Conservation (phyloP, 2,888 invertebrate genomes). For the Acanthacorydalis orientalis region DNA sequence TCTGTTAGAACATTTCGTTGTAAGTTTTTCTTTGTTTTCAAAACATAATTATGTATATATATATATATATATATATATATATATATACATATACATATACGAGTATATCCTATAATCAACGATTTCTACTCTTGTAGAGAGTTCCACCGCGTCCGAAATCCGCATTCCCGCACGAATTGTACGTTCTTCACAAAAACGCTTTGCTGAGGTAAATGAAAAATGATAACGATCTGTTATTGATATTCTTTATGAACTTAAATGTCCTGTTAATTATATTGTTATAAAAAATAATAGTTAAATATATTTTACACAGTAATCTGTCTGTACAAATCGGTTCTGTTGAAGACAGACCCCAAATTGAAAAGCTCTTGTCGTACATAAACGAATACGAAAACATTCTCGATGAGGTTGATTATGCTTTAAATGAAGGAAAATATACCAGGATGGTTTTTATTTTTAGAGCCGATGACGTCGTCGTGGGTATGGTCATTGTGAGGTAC, state of each 20-base stretch:
- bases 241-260: too few species aligned
- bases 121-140: conserved; percentile 12
- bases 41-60: too few species aligned
- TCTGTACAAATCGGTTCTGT: neutral
- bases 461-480: too few species aligned
- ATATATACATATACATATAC: too few species aligned
- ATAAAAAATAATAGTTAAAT: too few species aligned
- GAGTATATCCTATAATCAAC: too few species aligned
- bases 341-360: neutral
- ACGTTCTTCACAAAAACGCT: conserved; percentile 25
- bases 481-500: too few species aligned
- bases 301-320: too few species aligned
- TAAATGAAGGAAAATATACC: neutral
- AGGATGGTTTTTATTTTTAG: too few species aligned
- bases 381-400: neutral
- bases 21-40: conserved; percentile 13
- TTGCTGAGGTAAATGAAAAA: conserved; percentile 10
- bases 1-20: conserved; percentile 39
- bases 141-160: conserved; percentile 20
- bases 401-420: neutral
- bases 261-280: too few species aligned
- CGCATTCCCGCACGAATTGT: conserved; percentile 26
- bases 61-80: too few species aligned
- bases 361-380: neutral
- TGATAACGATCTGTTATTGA: too few species aligned